These are phyloP conservation scores for Coryphaenoides rupestris DNA, from an alignment of 2,113 vertebrate species.

Conservation along the genomic window DNA sequence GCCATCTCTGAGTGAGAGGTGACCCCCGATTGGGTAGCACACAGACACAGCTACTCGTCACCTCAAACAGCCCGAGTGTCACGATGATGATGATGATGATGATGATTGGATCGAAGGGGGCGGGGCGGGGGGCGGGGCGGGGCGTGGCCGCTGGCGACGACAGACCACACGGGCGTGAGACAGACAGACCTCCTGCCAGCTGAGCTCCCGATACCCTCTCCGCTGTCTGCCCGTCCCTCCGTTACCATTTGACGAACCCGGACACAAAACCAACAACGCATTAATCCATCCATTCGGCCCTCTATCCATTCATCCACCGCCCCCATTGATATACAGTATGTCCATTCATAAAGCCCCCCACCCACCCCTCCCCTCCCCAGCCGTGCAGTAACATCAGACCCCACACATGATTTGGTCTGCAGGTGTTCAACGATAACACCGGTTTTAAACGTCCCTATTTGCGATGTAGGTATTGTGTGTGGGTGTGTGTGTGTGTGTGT, in stretches of 20 bases:
- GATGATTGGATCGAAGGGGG: too few species aligned
- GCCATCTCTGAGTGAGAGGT: slow-evolving; percentile 63
- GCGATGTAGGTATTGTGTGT: too few species aligned
- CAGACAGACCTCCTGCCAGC: too few species aligned
- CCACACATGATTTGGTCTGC: too few species aligned
- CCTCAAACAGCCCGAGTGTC: slow-evolving; percentile 62
- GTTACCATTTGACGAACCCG: too few species aligned
- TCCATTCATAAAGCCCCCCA: background rate
- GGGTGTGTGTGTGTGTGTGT: too few species aligned
- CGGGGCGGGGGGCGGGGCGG: slow-evolving; percentile 34
- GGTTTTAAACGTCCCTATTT: too few species aligned
- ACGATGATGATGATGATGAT: too few species aligned
- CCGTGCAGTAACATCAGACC: too few species aligned
- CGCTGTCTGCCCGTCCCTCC: too few species aligned
- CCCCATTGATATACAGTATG: background rate
- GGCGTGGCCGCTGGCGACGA: slow-evolving; percentile 29
- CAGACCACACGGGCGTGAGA: background rate
- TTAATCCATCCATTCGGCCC: background rate
- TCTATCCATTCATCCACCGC: background rate
- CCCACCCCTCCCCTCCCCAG: background rate
- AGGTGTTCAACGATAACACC: too few species aligned
- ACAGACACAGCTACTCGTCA: slow-evolving; percentile 62
- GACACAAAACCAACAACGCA: background rate
- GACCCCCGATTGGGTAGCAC: slow-evolving; percentile 55
- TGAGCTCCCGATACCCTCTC: too few species aligned